These are phyloP conservation scores for Dynastes maya DNA, from an alignment of 2,888 invertebrate genomes.

Conservation along the genomic window DNA sequence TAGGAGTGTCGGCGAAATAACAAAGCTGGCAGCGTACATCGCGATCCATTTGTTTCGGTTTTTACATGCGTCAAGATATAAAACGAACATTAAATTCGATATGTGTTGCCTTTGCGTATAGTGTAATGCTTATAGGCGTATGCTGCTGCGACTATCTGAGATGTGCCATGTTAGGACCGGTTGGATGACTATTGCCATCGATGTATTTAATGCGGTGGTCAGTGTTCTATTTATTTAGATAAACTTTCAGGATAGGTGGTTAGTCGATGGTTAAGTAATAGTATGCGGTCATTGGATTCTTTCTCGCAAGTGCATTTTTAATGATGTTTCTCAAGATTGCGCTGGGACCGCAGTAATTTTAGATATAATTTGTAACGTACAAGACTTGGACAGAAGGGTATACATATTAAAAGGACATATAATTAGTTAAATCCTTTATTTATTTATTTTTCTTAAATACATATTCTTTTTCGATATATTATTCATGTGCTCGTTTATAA, in stretches of 20 bases:
- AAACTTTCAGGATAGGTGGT: background rate
- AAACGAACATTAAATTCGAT: conserved; percentile 27
- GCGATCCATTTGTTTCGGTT: conserved; percentile 33
- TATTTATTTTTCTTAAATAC: too few species aligned
- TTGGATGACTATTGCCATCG: background rate
- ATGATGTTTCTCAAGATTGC: too few species aligned
- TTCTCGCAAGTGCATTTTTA: background rate
- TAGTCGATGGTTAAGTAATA: conserved; percentile 8
- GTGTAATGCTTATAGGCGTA: background rate
- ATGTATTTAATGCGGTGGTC: conserved; percentile 3
- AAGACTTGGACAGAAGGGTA: too few species aligned
- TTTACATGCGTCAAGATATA: conserved; percentile 25
- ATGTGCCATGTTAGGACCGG: conserved; percentile 4
- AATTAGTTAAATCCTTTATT: too few species aligned
- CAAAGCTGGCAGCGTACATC: conserved; percentile 25
- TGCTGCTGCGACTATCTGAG: background rate
- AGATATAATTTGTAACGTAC: too few species aligned
- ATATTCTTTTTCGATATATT: too few species aligned
- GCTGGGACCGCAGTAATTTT: too few species aligned
- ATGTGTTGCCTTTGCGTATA: background rate
- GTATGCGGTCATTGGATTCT: background rate
- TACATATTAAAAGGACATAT: too few species aligned
- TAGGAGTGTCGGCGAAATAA: conserved; percentile 18
- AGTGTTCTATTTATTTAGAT: conserved; percentile 23
- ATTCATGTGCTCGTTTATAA: too few species aligned